Percentiles rank a stretch among this genome's conserved stretches.
Conservation (phyloP, 1,140 invertebrate species). For the Heterodera carotae region DNA sequence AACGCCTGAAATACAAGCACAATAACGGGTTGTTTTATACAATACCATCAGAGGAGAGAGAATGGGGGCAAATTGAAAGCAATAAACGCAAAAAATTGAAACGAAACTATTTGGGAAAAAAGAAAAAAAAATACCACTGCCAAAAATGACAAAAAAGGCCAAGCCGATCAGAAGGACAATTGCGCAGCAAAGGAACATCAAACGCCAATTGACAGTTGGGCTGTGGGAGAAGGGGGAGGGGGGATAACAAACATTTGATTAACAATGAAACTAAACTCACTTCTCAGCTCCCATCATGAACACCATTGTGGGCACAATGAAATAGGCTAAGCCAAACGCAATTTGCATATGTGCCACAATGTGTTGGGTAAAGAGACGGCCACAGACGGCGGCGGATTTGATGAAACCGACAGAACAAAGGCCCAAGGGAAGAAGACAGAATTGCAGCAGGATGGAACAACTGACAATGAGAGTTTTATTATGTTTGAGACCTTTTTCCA, state of each 20-base stretch:
- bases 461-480: too few species aligned
- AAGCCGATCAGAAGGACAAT: slow-evolving; percentile 27
- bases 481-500: too few species aligned
- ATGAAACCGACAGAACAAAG: slow-evolving; percentile 42
- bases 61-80: neutral
- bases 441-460: slow-evolving; percentile 17
- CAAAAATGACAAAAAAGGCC: slow-evolving; percentile 36
- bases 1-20: slow-evolving; percentile 9
- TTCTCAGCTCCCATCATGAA: slow-evolving; percentile 37
- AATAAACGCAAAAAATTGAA: slow-evolving; percentile 9
- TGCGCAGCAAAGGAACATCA: slow-evolving; percentile 28
- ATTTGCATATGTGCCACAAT: slow-evolving; percentile 44
- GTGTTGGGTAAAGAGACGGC: slow-evolving; percentile 45
- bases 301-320: slow-evolving; percentile 36
- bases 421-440: slow-evolving; percentile 41
- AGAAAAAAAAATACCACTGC: slow-evolving; percentile 17
- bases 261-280: slow-evolving; percentile 28
- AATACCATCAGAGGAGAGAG: too few species aligned
- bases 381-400: slow-evolving; percentile 39
- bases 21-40: too few species aligned
- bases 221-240: neutral
- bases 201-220: slow-evolving; percentile 31
- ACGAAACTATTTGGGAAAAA: neutral
- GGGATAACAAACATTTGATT: slow-evolving; percentile 3
- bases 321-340: slow-evolving; percentile 39